Evolutionary conservation across 2,888 invertebrate species (phyloP).

Genomic region (Noctua janthe): DNA sequence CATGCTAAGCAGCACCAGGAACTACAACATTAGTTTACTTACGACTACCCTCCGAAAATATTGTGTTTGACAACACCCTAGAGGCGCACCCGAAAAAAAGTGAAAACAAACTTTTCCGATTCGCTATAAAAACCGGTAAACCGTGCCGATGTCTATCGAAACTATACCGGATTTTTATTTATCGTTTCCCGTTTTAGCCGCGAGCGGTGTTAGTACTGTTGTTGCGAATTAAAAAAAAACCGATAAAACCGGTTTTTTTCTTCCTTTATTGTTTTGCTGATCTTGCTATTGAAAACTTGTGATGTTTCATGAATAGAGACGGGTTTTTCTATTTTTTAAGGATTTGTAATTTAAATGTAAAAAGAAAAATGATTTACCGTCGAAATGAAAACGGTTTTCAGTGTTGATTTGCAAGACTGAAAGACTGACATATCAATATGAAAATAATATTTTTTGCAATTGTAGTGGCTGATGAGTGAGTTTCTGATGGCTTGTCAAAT

Average conservation of each 20-base stretch:
- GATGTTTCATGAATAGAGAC: conserved; percentile 8
- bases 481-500: conserved; percentile 37
- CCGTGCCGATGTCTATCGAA: conserved; percentile 59
- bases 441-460: conserved; percentile 5
- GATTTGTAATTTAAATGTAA: conserved; percentile 13
- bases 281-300: conserved; percentile 25
- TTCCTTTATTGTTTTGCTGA: conserved; percentile 1
- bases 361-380: neutral
- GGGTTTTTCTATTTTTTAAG: neutral
- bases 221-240: conserved; percentile 49
- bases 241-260: neutral
- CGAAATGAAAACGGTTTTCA: neutral
- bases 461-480: neutral
- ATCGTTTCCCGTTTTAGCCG: conserved; percentile 54
- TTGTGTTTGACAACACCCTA: conserved; percentile 63
- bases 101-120: conserved; percentile 66
- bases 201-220: conserved; percentile 41
- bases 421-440: conserved; percentile 8
- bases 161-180: conserved; percentile 66
- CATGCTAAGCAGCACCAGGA: conserved; percentile 35
- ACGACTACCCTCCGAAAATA: conserved; percentile 45
- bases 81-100: conserved; percentile 59
- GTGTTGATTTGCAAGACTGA: conserved; percentile 2
- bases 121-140: conserved; percentile 67
- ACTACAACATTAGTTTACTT: conserved; percentile 58